A percentile compares a stretch with the other conserved stretches of the same genome.
Conservation (phyloP, 2,888 invertebrate species). For the Pogonocherus hispidulus region DNA sequence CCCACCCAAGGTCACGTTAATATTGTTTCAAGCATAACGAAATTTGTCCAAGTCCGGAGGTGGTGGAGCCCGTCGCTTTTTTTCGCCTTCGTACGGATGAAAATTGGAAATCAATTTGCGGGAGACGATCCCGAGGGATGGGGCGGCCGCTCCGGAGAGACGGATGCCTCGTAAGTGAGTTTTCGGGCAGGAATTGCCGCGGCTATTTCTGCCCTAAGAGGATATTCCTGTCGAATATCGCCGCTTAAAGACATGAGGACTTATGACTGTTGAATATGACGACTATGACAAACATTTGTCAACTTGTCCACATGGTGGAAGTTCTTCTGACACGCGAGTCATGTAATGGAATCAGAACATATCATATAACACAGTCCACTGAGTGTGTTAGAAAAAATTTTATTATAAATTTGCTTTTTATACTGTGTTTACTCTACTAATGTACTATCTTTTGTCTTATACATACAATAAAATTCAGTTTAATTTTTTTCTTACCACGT, state of each 20-base stretch:
- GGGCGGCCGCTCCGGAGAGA: neutral
- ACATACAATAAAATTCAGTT: too few relatives aligned
- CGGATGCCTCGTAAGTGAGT: neutral
- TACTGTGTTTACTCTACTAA: too few relatives aligned
- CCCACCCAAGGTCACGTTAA: slow-evolving; percentile 4
- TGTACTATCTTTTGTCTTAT: too few relatives aligned
- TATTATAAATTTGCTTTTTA: too few relatives aligned
- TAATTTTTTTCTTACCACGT: too few relatives aligned
- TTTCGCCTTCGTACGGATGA: too few relatives aligned
- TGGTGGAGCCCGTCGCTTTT: neutral
- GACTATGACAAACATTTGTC: too few relatives aligned
- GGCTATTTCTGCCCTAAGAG: neutral
- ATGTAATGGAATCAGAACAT: too few relatives aligned
- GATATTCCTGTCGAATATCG: neutral
- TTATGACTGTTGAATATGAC: neutral
- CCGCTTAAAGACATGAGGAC: neutral
- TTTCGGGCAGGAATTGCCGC: neutral
- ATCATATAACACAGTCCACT: too few relatives aligned
- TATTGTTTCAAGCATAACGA: slow-evolving; percentile 13
- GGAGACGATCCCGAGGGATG: neutral
- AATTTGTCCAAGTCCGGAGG: neutral
- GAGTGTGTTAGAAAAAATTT: too few relatives aligned
- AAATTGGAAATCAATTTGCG: slow-evolving; percentile 10
- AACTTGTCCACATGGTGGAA: too few relatives aligned
- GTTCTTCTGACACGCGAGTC: too few relatives aligned